Evolutionary conservation across 2,888 invertebrate genomes (phyloP), one percentile per base, ranked within the genome.

Genomic region (Phyllotreta cruciferae): DNA sequence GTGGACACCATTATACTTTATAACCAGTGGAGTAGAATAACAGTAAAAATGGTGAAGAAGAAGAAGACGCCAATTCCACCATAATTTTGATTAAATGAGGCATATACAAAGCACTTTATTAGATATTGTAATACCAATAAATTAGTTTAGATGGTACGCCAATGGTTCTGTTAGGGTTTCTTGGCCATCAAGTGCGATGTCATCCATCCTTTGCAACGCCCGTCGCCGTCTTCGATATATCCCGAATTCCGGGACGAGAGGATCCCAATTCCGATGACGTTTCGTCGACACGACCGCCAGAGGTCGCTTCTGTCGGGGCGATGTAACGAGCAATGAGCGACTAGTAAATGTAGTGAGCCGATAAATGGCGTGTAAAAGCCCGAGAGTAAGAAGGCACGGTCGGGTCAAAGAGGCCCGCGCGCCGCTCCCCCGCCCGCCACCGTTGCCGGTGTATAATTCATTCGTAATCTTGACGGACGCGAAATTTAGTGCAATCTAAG

Each of bases 381-480:
- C 67, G 69, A 73, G 70, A 73, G 52, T 60, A 58, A 58, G 71
- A 73, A 69, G 70, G 71, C 64, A 47, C 49, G 52, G 14, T 52
- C 65, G 77, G 80, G 79, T 79, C 78, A 79, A 80, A 56, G 60
- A 39, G 39, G 60, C 74, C 71, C 77, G 75, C 69, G 71, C 62
- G 37, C 37, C 38, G 49, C 69, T 70, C 60, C 63, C 69, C 62
- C 57, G n/a, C 50, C 52, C 73, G 79, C 81, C 79, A 81, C 82
- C 82, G 83, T 83, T 83, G 83, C 82, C 81, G 80, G 79, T 80
- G 82, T 80, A 83, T 83, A 83, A 83, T 86, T 87, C 86, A 86
- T 83, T 84, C 82, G 85, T 85, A 86, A 84, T 83, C 84, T 85
- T 81, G 24, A 24, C 24, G 24, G 24, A 24, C 24, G 24, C n/a